A percentile compares a stretch with the other conserved stretches of the same genome.
Conservation (phyloP, 2,888 invertebrate species). For the Drosophila neutralis region DNA sequence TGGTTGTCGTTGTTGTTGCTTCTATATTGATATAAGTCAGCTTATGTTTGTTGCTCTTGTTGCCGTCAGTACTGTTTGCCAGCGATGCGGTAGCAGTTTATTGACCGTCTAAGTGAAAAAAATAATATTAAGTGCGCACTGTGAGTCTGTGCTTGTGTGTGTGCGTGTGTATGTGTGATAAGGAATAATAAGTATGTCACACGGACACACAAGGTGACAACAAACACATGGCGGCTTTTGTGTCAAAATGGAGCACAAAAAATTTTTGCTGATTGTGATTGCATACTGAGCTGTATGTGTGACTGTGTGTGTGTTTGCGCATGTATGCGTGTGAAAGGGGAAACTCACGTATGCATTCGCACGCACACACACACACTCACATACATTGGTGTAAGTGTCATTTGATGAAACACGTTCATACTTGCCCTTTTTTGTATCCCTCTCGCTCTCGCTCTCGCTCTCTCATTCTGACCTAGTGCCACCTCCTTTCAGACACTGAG, state of each 20-base stretch:
- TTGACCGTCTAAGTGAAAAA: constrained; percentile 49
- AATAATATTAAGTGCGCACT: constrained; percentile 39
- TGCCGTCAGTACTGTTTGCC: constrained; percentile 34
- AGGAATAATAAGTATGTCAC: constrained; percentile 65
- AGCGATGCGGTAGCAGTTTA: constrained; percentile 47
- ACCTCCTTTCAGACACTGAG: constrained; percentile 20
- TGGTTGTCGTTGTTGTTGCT: constrained; percentile 20
- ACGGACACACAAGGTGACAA: constrained; percentile 42
- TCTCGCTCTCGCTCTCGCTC: neutral
- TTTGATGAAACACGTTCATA: constrained; percentile 36
- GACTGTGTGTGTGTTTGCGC: constrained; percentile 22
- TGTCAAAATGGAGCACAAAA: constrained; percentile 70
- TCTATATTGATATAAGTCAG: constrained; percentile 8
- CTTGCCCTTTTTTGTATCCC: constrained; percentile 6
- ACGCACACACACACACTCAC: constrained; percentile 9
- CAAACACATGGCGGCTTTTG: constrained; percentile 60
- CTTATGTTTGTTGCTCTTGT: constrained; percentile 22
- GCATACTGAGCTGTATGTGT: constrained; percentile 24
- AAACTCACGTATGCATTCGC: constrained; percentile 45
- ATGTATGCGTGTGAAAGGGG: constrained; percentile 31
- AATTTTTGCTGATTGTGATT: constrained; percentile 57
- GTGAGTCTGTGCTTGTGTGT: constrained; percentile 11
- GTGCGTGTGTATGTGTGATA: constrained; percentile 43
- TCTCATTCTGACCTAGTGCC: constrained; percentile 13
- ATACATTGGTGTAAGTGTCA: constrained; percentile 46